Conservation (phyloP, 2,888 invertebrate species). For the Spialia ferax region DNA sequence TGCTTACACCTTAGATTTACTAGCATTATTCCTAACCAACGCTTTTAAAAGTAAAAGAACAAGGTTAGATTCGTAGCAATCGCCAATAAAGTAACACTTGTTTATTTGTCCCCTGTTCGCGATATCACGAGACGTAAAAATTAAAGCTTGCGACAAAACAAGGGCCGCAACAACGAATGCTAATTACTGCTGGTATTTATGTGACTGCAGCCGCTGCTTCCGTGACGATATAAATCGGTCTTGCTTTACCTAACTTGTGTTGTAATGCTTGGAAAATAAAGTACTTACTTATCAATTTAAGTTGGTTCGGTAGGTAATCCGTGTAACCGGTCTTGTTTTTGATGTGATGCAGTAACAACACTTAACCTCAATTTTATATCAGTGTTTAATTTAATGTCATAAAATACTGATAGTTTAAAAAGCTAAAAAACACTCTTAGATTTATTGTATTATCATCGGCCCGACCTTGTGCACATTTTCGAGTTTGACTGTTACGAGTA, state of each 20-base stretch:
- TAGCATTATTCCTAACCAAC: too few species aligned
- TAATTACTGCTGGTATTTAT: constrained; percentile 79
- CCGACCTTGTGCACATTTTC: too few species aligned
- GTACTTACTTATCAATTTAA: constrained; percentile 4
- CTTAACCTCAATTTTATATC: too few species aligned
- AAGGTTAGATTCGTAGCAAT: constrained; percentile 7
- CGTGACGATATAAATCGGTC: constrained; percentile 73
- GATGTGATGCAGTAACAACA: too few species aligned
- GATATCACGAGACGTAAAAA: constrained; percentile 67
- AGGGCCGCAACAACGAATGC: constrained; percentile 61
- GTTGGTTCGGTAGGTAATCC: background rate
- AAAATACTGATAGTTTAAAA: too few species aligned
- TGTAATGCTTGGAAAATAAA: constrained; percentile 47
- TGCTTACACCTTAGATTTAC: too few species aligned
- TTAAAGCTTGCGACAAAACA: constrained; percentile 57
- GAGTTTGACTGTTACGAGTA: too few species aligned
- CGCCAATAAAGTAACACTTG: constrained; percentile 20
- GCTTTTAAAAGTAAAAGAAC: background rate
- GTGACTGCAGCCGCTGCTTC: constrained; percentile 68
- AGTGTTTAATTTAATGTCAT: too few species aligned
- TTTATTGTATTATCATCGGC: too few species aligned
- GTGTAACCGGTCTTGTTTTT: too few species aligned
- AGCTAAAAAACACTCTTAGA: too few species aligned
- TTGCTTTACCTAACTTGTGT: constrained; percentile 43
- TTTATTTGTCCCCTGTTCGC: constrained; percentile 44